Evolutionary conservation across 2,888 invertebrate genomes (phyloP), one percentile per base, ranked within the genome.

Genomic region (Sarcophaga caerulescens): DNA sequence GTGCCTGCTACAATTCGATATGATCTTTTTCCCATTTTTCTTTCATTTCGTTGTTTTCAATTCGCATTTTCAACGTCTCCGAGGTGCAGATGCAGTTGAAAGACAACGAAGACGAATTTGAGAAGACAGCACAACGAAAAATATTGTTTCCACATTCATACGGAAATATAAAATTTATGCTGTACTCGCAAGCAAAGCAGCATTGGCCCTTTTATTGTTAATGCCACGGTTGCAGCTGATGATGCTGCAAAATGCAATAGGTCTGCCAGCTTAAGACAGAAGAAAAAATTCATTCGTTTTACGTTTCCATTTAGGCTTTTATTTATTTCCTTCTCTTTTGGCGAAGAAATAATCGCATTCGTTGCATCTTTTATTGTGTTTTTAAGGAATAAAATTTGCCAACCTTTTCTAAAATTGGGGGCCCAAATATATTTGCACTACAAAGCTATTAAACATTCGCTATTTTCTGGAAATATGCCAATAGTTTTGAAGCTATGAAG

Each of bases 1-100:
- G 60, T 78, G 84, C 84, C 86, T 60, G 88, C 86, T 85, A 87
- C 87, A 88, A 85, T 88, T 89, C 89, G 91, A 91, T 91, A 91
- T 88, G 90, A 90, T 90, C 88, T 88, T 80, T 71, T 65, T 68
- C 25, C 47, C 80, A 52, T 25, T 60, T 65, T 60, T 75, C 81
- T 87, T 84, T 81, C 81, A 65, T 78, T 75, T n/a, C 25, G 3
- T 70, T 74, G 73, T 25, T 60, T 84, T 79, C 17, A 65, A 62
- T 73, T 83, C 73, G 63, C 80, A 83, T 85, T 83, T 82, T 47
- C 44, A 57, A 77, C 52, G 44, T 60, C 52, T 35, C 65, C 35
- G n/a, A n/a, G n/a, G 35, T 74, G 45, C 4, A 52, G 52, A 52
- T 52, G 25, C 17, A 60, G 60, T 76, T 23, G 44, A 66, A 76